Base-by-base conservation (phyloP, 2,113 vertebrate genomes). In the Catharus minimus region DNA sequence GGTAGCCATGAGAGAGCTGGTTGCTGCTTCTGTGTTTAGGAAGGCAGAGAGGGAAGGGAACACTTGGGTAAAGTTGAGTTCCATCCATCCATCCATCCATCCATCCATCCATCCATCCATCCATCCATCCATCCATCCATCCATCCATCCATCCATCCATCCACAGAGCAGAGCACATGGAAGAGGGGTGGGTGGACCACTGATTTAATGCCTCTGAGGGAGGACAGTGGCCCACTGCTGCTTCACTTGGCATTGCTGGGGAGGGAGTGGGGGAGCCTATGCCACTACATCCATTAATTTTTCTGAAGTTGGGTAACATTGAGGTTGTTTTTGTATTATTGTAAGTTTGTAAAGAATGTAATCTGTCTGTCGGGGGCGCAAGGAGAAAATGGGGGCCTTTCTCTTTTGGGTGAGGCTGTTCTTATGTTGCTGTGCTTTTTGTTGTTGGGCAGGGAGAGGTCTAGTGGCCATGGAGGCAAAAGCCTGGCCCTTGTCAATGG, bases 341-440 rank as follows among this genome's bases (percentile, higher is more conserved):
- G 95, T 97, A 97, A 94, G 94, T 95, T 96, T 96, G 96, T 96
- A 97, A 97, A 96, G 96, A 96, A 97, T 97, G 92, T 96, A 96
- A 96, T 91, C 95, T 95, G 94, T 95, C 93, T 96, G 80, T 95
- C 2, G n/a, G 89, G 93, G 93, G 85, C 91, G 72, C 76, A 94
- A 82, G 95, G 92, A 94, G 92, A 90, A 93, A 91, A 95, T 2
- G 47, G 88, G 76, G 61, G 91, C 92, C 91, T 91, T 89, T 69
- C 88, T 91, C 82, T 47, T 75, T 58, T 5, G 82, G 61, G 44
- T 81, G 83, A 93, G 89, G 89, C 82, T 94, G 92, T 82, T 88
- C 38, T 88, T 92, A 52, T 68, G 82, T 93, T 91, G 82, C 95
- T 96, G 93, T 89, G 77, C 32, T 90, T 73, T 91, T 69, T 50